Evolutionary conservation across 1,140 invertebrate species (phyloP), one percentile per base, ranked within the genome.

Genomic region (Campoletis sonorensis): DNA sequence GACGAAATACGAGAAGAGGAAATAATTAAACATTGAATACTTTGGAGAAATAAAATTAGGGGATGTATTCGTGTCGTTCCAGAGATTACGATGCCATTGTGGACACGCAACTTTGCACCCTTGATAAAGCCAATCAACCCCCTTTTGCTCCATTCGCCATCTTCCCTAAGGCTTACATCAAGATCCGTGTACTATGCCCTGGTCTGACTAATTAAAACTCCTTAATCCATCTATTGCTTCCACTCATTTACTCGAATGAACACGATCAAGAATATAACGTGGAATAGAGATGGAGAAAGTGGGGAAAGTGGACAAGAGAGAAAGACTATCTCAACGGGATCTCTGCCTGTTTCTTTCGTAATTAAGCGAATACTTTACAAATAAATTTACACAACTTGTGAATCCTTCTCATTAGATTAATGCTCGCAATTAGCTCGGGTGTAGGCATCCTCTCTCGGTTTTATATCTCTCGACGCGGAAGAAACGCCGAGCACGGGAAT

Each of bases 361-460:
- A 89, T 89, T 88, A 89, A 89, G 88, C 85, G 82, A 82, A 84
- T 81, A 85, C 82, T 83, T 85, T 82, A 86, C 84, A 86, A 88
- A 88, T 88, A 89, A 88, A 88, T 89, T 88, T 87, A 86, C 87
- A 85, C 82, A 81, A 83, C 83, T 86, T 83, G 83, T 89, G 88
- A 89, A 89, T 88, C 88, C 83, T 89, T 88, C 88, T 83, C 85
- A 84, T 87, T 87, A 87, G 87, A 88, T 86, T 87, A 88, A 89
- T 87, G 88, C 85, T 86, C 79, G 87, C 85, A 88, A 89, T 88
- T 89, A 89, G 87, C 87, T 83, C 8, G 8, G 70, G 18, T 79
- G 45, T 67, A 73, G 64, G 58, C 54, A 23, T 58, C 54, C 54
- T n/a, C 54, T n/a, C 54, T n/a, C 54, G 18, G 18, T 58, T 58